Evolutionary conservation across 2,797 vertebrate genomes (phyloP).

Genomic region (Pipistrellus pipistrellus): DNA sequence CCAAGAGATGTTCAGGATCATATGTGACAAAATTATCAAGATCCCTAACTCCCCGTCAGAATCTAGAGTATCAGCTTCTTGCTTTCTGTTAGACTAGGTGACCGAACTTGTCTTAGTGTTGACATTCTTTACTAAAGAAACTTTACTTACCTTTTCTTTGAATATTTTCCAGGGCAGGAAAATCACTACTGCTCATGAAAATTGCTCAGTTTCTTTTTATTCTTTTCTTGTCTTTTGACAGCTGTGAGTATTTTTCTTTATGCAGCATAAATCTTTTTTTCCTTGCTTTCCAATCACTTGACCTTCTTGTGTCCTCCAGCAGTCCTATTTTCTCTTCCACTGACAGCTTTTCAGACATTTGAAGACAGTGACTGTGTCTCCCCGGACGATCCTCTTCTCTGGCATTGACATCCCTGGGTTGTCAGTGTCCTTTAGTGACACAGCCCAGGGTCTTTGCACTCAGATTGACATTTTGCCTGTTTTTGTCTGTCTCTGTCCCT

Average conservation of each 20-base stretch:
- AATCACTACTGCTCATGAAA: background rate
- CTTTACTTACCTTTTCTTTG: background rate
- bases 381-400: background rate
- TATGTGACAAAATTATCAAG: background rate
- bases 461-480: background rate
- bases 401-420: background rate
- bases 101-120: background rate
- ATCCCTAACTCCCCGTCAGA: background rate
- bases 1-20: background rate
- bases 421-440: background rate
- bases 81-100: background rate
- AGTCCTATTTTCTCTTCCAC: constrained; percentile 3
- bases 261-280: background rate
- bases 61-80: too few species aligned
- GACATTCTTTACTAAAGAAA: background rate
- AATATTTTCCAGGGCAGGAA: background rate
- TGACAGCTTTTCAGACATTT: constrained; percentile 14
- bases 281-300: background rate
- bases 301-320: background rate
- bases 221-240: background rate
- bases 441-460: background rate
- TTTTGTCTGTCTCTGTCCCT: background rate
- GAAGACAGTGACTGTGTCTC: background rate
- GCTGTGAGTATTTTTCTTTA: constrained; percentile 1
- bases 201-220: background rate